A percentile compares a stretch with the other conserved stretches of the same genome.
Evolutionary conservation across 2,797 vertebrate genomes (phyloP).

Genomic region (Alectoris magna): DNA sequence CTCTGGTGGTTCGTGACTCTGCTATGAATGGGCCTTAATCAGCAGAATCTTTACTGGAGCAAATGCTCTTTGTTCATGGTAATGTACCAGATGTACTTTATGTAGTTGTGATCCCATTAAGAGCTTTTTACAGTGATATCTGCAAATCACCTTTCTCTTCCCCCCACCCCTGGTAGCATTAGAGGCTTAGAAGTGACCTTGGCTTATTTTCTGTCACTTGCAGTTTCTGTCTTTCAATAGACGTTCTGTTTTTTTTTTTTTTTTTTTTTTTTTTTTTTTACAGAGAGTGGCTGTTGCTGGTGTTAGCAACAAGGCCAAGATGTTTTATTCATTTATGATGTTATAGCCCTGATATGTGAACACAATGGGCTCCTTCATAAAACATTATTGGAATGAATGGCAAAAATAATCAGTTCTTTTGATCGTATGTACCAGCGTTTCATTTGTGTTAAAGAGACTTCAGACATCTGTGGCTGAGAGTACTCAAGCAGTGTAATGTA

Average conservation of each 20-base stretch:
- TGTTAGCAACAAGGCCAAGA: conserved; percentile 12
- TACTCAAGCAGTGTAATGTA: background rate
- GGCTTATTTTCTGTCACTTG: background rate
- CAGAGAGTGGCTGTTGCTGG: conserved; percentile 35
- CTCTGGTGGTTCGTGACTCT: background rate
- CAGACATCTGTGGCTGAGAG: background rate
- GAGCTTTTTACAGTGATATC: background rate
- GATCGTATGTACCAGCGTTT: background rate
- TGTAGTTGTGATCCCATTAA: background rate
- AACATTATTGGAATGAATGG: background rate
- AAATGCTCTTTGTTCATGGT: background rate
- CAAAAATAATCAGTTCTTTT: background rate
- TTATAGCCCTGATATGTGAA: background rate
- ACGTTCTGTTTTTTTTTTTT: conserved; percentile 12
- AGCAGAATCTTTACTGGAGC: background rate
- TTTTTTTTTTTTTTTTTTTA: background rate
- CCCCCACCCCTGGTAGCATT: fast-evolving
- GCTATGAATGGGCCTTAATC: background rate
- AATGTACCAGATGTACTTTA: background rate
- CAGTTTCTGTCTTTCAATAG: background rate
- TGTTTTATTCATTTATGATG: conserved; percentile 59
- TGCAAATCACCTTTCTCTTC: background rate
- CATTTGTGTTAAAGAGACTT: background rate
- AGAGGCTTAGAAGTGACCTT: background rate
- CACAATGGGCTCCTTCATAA: conserved; percentile 3